phyloP scores from a whole-genome alignment of 1,140 invertebrate species.

The Brachionus rubens region DNA sequence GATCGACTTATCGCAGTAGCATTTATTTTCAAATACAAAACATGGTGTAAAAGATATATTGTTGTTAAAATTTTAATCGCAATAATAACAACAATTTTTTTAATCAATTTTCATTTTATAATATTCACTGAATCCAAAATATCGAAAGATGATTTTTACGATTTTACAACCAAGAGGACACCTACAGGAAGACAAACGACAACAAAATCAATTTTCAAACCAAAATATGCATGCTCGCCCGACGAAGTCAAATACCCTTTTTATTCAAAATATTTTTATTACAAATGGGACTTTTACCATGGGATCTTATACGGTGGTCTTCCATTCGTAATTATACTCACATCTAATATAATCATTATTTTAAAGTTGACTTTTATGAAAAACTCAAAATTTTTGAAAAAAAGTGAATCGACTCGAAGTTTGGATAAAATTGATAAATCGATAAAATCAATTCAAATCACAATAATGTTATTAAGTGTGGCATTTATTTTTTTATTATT shows the following conservation, averaged over 20 bases:
- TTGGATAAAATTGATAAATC: constrained; percentile 34
- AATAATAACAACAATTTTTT: not conserved
- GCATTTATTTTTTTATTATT: constrained; percentile 26
- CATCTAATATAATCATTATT: not conserved
- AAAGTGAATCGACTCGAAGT: not conserved
- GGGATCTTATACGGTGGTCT: not conserved
- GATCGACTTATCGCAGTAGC: constrained; percentile 4
- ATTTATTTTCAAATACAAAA: constrained; percentile 30
- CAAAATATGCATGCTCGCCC: not conserved
- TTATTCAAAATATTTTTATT: constrained; percentile 10
- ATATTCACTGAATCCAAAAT: constrained; percentile 18
- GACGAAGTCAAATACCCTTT: not conserved
- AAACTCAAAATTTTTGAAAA: not conserved
- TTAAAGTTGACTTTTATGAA: not conserved
- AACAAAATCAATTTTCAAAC: not conserved
- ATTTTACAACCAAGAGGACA: not conserved
- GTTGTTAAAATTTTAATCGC: not conserved
- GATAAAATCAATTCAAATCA: constrained; percentile 18
- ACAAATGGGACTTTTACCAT: constrained; percentile 33
- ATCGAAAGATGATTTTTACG: not conserved
- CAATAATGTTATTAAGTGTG: not conserved
- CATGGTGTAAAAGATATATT: not conserved
- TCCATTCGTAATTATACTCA: constrained; percentile 1
- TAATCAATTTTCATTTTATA: not conserved
- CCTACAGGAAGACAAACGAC: not conserved